phyloP scores from a whole-genome alignment of 2,113 vertebrate genomes.

The Gobius niger region DNA sequence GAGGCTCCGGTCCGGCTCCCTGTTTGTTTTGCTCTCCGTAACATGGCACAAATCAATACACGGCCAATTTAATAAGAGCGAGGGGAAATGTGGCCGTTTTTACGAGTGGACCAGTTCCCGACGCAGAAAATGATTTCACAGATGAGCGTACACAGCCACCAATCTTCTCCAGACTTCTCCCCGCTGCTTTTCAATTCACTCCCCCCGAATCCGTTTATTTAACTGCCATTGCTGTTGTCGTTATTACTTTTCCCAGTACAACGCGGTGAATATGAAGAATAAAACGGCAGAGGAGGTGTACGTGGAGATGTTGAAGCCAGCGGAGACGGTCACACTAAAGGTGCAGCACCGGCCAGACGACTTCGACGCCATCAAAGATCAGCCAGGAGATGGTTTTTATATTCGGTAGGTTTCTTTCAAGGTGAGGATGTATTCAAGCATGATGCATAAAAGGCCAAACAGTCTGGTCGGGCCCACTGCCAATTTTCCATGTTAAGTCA shows the following conservation, averaged over 20 bases:
- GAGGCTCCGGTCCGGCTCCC: constrained; percentile 33
- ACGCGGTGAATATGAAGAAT: constrained; percentile 85
- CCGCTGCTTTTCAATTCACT: constrained; percentile 19
- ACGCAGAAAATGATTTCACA: constrained; percentile 20
- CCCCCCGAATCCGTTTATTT: not conserved
- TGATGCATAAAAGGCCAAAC: too few species aligned
- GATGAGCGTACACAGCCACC: constrained; percentile 18
- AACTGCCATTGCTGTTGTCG: not conserved
- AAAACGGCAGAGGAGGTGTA: constrained; percentile 96
- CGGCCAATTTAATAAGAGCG: constrained; percentile 47
- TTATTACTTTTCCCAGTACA: constrained; percentile 79
- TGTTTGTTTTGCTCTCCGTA: constrained; percentile 34
- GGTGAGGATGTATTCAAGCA: too few species aligned
- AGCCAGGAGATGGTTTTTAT: constrained; percentile 94
- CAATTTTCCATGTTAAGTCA: too few species aligned
- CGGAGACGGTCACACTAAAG: constrained; percentile 85
- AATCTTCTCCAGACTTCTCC: constrained; percentile 5
- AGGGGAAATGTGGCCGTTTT: constrained; percentile 42
- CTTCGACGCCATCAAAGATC: constrained; percentile 86
- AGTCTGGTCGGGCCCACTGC: too few species aligned
- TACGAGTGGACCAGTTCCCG: constrained; percentile 16
- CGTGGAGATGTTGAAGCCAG: constrained; percentile 95
- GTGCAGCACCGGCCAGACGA: constrained; percentile 91
- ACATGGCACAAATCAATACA: constrained; percentile 53
- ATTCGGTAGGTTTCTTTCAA: constrained; percentile 79